These are phyloP conservation scores for Mactromeris polynyma DNA, from an alignment of 2,888 invertebrate species.

Conservation along the genomic window DNA sequence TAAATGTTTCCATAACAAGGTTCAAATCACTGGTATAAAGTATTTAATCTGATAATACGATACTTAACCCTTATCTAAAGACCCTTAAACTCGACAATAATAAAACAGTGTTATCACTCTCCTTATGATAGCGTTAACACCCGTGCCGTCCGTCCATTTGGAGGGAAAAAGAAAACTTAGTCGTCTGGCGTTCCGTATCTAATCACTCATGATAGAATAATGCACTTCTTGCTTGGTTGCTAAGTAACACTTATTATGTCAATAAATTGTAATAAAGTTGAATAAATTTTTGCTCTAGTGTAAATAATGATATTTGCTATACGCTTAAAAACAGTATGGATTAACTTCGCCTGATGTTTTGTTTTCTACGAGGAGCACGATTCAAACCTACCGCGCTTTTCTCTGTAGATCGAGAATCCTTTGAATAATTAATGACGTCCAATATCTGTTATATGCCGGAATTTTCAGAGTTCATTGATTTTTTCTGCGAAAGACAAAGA, in stretches of 20 bases:
- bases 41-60: constrained; percentile 30
- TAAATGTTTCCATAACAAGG: constrained; percentile 20
- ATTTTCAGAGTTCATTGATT: constrained; percentile 43
- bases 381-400: not conserved
- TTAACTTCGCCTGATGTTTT: not conserved
- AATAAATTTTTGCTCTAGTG: not conserved
- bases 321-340: not conserved
- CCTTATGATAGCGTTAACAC: constrained; percentile 34
- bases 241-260: not conserved
- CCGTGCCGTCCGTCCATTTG: not conserved
- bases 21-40: constrained; percentile 20
- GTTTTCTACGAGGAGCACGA: not conserved
- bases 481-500: constrained; percentile 38
- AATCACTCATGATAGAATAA: constrained; percentile 4
- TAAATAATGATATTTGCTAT: not conserved
- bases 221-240: not conserved
- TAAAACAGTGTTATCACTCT: constrained; percentile 36
- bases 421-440: constrained; percentile 33
- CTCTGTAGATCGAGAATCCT: not conserved
- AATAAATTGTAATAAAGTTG: not conserved
- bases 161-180: constrained; percentile 28
- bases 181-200: not conserved
- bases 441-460: constrained; percentile 41
- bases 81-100: constrained; percentile 33
- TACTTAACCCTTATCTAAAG: constrained; percentile 35